Evolutionary conservation across 2,888 invertebrate genomes (phyloP), one percentile per base, ranked within the genome.

Genomic region (Nineta flava): DNA sequence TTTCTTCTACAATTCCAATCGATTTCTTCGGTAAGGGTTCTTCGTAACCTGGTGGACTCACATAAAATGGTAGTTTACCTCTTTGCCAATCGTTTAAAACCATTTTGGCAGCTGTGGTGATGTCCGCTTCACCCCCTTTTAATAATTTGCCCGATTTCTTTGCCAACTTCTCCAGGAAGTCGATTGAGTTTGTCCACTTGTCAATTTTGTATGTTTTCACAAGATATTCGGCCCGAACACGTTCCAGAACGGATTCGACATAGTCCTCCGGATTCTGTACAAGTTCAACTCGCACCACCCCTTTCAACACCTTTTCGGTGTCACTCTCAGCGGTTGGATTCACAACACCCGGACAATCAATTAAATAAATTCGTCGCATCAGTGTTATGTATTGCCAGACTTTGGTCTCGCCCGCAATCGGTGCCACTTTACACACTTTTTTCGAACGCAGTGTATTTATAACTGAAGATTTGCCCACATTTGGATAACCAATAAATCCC

Each of bases 381-480:
- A 99, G 69, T 1, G 97, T 96, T 41, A 99, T 94, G 64, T 99
- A 99, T 65, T 99, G 99, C 99, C 99, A 99, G 1, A 97, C 95
- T 72, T 92, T 92, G 1, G 91, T 92, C 68, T 92, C 91, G 5
- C 99, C 99, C 51, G 99, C 97, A 60, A 99, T 92, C 0, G 99
- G 99, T 4, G 99, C 99, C 1, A 87, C 95, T 66, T 95, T 99
- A 65, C 99, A 99, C 0, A 99, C 99, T 69, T 99, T 96, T 62
- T 96, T 95, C 9, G 88, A 85, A 50, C 92, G 76, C 50, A 99
- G 70, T 0, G 99, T 92, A 66, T 99, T 99, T 55, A 99, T 97
- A 6, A 99, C 83, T 1, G 97, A 97, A 53, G 95, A 96, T 69
- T 99, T 99, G 0, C 99, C 99, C 4, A 92, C 92, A 72, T 99